phyloP scores from a whole-genome alignment of 1,140 invertebrate genomes.

The Bombus waltoni region DNA sequence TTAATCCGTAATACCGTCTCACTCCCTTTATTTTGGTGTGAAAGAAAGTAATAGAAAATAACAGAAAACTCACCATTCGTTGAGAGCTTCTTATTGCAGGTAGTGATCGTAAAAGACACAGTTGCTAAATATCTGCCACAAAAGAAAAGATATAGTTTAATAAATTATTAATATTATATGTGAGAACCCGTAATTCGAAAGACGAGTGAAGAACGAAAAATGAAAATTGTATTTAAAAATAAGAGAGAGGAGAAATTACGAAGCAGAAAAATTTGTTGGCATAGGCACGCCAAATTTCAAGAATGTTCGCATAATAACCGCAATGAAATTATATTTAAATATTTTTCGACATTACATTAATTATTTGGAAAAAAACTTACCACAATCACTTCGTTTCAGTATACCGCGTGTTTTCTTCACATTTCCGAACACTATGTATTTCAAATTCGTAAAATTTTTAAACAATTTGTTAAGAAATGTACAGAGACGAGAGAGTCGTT shows the following conservation, averaged over 20 bases:
- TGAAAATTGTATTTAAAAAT: background rate
- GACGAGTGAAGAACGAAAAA: too few relatives aligned
- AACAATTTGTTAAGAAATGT: background rate
- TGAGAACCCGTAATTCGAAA: background rate
- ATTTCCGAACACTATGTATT: background rate
- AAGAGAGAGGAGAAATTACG: too few relatives aligned
- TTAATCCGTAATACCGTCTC: background rate
- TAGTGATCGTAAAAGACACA: background rate
- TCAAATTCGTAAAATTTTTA: background rate
- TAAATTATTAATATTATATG: background rate
- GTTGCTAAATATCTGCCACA: background rate
- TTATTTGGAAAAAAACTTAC: background rate
- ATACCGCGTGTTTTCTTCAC: background rate
- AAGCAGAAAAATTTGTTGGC: background rate
- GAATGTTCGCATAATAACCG: background rate
- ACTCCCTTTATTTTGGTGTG: background rate
- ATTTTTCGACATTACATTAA: background rate
- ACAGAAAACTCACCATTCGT: background rate
- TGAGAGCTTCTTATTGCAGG: background rate
- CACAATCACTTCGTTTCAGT: background rate
- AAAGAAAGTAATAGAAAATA: background rate
- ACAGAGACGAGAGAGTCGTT: background rate
- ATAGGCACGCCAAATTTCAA: background rate
- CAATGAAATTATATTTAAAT: background rate
- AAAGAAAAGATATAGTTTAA: background rate